A percentile compares a stretch with the other conserved stretches of the same genome.
These are phyloP conservation scores for Apis cerana DNA, from an alignment of 1,140 invertebrate species.

Conservation along the genomic window DNA sequence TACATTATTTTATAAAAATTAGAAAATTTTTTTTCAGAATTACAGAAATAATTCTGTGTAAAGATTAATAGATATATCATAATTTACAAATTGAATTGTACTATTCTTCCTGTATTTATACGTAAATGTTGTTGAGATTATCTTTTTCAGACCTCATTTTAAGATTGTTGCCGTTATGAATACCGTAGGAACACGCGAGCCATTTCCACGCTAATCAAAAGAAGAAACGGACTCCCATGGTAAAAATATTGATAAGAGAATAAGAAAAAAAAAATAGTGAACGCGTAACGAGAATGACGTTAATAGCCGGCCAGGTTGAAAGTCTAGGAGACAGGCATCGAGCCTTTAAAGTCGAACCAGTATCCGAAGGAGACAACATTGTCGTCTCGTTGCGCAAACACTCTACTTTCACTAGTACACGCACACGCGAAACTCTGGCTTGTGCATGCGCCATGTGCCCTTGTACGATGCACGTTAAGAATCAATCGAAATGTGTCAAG, in stretches of 20 bases:
- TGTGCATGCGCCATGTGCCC: slow-evolving; percentile 21
- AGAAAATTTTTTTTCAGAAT: too few species aligned
- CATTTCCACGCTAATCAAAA: background rate
- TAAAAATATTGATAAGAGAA: background rate
- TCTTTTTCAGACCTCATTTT: background rate
- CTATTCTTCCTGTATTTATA: background rate
- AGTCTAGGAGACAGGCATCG: slow-evolving; percentile 61
- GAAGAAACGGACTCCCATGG: background rate
- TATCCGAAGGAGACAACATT: slow-evolving; percentile 75
- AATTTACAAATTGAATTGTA: background rate
- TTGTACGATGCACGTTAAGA: slow-evolving; percentile 19
- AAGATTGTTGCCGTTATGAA: background rate
- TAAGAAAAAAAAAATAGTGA: background rate
- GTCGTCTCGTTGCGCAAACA: slow-evolving; percentile 75
- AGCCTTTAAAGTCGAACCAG: slow-evolving; percentile 74
- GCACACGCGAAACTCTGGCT: slow-evolving; percentile 29
- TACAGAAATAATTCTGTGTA: too few species aligned
- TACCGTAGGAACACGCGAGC: background rate
- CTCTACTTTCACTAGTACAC: slow-evolving; percentile 73
- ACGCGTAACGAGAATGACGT: slow-evolving; percentile 46
- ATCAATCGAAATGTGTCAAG: background rate
- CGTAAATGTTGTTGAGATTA: background rate
- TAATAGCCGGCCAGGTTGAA: slow-evolving; percentile 48
- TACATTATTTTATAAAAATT: too few species aligned
- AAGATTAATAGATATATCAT: too few species aligned